Evolutionary conservation across 2,888 invertebrate genomes (phyloP).

Genomic region (Nebria salina): DNA sequence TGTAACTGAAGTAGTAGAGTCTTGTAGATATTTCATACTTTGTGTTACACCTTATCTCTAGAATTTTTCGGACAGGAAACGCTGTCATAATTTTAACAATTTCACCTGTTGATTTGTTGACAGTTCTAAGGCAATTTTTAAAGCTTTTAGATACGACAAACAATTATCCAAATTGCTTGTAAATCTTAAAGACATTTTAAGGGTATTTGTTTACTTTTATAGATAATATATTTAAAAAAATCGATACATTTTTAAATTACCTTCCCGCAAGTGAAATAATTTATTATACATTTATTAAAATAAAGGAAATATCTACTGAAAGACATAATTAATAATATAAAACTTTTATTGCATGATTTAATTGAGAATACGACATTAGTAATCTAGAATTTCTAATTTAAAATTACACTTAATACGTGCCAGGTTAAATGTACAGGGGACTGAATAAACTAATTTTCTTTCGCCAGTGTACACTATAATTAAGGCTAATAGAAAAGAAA

Average conservation of each 20-base stretch:
- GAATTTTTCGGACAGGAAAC: not conserved
- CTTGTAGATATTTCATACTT: not conserved
- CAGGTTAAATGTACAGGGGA: not conserved
- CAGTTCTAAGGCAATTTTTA: not conserved
- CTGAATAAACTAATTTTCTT: slow-evolving; percentile 1
- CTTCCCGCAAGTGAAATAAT: too few relatives aligned
- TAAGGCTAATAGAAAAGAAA: not conserved
- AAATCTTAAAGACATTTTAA: not conserved
- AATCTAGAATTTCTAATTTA: not conserved
- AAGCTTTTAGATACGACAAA: not conserved
- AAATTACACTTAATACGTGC: not conserved
- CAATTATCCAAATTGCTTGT: too few relatives aligned
- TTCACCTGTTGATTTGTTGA: not conserved
- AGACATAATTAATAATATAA: not conserved
- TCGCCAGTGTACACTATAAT: not conserved
- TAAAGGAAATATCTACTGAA: not conserved
- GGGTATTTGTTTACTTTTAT: not conserved
- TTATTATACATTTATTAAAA: not conserved
- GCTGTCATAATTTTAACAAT: not conserved
- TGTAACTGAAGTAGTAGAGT: not conserved
- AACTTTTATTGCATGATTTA: too few relatives aligned
- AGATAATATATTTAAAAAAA: too few relatives aligned
- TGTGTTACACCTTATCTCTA: not conserved
- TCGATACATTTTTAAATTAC: too few relatives aligned
- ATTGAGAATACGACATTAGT: not conserved